Evolutionary conservation across 2,888 invertebrate genomes (phyloP), one percentile per base, ranked within the genome.

Genomic region (Malthinus flaveolus): DNA sequence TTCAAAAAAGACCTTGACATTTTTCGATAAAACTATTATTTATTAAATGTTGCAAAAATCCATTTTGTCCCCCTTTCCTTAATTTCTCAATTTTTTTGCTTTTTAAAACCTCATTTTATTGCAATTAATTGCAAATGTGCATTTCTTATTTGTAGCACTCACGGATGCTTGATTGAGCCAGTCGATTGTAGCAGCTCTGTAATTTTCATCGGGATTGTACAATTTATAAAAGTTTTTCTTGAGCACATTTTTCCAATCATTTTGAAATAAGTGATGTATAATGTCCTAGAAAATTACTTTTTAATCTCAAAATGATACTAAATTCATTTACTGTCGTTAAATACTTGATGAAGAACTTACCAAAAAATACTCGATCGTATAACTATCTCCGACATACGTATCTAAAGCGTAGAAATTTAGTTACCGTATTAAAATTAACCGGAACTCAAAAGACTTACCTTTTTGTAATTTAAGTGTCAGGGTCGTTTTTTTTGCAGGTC

Each of bases 81-180:
- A n/a, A n/a, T n/a, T n/a, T n/a, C n/a, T n/a, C n/a, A n/a, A 13
- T 32, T 32, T 15, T 37, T 39, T 34, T 23, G 9, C 12, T 5
- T 37, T 1, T 37, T 1, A 7, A 8, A 4, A 3, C 15, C 12
- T 37, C 15, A 12, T 8, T 37, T 37, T 12, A 9, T 3, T 37
- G 4, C n/a, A n/a, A n/a, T n/a, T n/a, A n/a, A n/a, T n/a, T n/a
- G n/a, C n/a, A n/a, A n/a, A n/a, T 37, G 23, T 39, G 8, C 9
- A 8, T 39, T 8, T 39, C 1, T 9, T 9, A 15, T 1, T 49
- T 5, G 23, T 9, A n/a, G 23, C n/a, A 52, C 45, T 34, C 44
- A 60, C 61, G 12, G 52, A 56, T 7, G 49, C 36, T 36, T 51
- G n/a, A 31, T 56, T 56, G 36, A 62, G 36, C 60, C 60, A 62